phyloP scores from a whole-genome alignment of 1,140 invertebrate species.

The Rhysida immarginata region DNA sequence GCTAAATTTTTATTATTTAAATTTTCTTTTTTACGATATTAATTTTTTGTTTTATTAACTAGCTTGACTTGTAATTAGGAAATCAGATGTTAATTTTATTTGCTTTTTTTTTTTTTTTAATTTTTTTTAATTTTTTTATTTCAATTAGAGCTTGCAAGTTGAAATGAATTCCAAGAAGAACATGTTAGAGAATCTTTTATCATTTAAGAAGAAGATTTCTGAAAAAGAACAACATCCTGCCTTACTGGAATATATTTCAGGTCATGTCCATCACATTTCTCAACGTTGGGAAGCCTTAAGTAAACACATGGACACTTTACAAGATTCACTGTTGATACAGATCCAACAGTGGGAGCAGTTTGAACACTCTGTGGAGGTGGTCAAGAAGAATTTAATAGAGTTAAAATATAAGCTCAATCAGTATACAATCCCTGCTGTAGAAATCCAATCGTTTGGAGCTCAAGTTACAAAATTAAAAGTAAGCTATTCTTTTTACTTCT shows the following conservation, averaged over 20 bases:
- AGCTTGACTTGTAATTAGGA: too few relatives aligned
- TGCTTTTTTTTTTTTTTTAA: too few relatives aligned
- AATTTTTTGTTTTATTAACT: too few relatives aligned
- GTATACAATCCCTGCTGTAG: constrained; percentile 1
- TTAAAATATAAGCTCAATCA: neutral
- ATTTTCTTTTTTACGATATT: too few relatives aligned
- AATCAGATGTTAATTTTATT: too few relatives aligned
- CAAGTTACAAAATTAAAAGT: neutral
- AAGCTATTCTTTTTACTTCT: too few relatives aligned
- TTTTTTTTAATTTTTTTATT: too few relatives aligned
- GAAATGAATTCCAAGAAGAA: neutral
- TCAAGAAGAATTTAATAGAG: neutral
- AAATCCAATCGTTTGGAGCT: constrained; percentile 3
- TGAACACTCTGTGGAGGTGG: neutral
- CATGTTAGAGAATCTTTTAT: neutral
- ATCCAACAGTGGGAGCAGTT: neutral
- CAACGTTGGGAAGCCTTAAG: neutral
- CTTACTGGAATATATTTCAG: neutral
- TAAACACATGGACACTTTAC: neutral
- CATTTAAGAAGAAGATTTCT: neutral
- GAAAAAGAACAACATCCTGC: neutral
- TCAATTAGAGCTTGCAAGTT: neutral
- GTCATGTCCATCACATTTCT: neutral
- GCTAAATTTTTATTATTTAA: too few relatives aligned
- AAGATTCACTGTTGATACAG: neutral